Evolutionary conservation across 2,797 vertebrate genomes (phyloP), one percentile per base, ranked within the genome.

Genomic region (Phrynocephalus forsythii): DNA sequence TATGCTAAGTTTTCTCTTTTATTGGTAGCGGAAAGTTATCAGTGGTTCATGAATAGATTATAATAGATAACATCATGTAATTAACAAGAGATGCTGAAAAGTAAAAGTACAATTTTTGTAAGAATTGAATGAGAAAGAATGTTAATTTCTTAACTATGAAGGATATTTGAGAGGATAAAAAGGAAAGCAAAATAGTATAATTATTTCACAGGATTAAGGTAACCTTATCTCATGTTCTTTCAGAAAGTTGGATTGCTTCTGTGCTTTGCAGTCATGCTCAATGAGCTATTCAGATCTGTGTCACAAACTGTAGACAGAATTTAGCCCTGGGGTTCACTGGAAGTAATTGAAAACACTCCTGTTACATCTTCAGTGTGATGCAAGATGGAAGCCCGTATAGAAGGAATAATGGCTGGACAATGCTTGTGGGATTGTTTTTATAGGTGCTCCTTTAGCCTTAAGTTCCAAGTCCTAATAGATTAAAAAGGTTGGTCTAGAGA

Each of bases 41-140:
- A 95, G 93, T 96, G 96, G 93, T 95, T 96, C 91, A 92, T 96
- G 96, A 98, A 98, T 98, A 98, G 98, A 99, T 99, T 99, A 99
- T 95, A 95, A 95, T 93, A 95, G 98, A 99, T 99, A 98, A 96
- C 97, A 98, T 99, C 98, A 98, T 98, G 97, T 98, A 98, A 98
- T 98, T 98, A 98, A 98, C 97, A 98, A 98, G 97, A 97, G 97
- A 97, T 97, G 96, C 95, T 93, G 96, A 97, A 97, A 97, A 97
- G 96, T 97, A 96, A 96, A 96, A 96, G 95, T 96, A 96, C 96
- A 97, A 97, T 98, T 98, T 98, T 95, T 98, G 94, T 97, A 97
- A 97, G 97, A 97, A 97, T 97, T 97, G 97, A 96, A 93, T 96
- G 96, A 95, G 96, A 97, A 96, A 96, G 97, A 97, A 98, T 97